Percentiles rank a stretch among this genome's conserved stretches.
These are phyloP conservation scores for Edolisoma coerulescens DNA, from an alignment of 2,113 vertebrate species.

Conservation along the genomic window DNA sequence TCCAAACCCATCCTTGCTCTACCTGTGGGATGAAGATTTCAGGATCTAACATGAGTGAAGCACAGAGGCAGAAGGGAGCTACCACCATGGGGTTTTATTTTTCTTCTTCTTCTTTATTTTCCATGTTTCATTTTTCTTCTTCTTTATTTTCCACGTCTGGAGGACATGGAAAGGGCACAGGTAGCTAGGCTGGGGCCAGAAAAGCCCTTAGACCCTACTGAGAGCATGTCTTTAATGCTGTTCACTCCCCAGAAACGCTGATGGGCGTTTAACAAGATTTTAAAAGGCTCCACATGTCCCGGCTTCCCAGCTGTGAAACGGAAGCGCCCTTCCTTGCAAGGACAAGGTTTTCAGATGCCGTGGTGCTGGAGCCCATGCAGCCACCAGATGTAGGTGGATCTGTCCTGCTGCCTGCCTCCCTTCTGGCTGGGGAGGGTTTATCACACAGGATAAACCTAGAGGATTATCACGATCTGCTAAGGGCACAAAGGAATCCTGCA, in stretches of 20 bases:
- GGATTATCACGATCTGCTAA: background rate
- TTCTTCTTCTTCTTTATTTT: too few relatives aligned
- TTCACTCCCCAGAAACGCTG: background rate
- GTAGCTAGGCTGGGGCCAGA: background rate
- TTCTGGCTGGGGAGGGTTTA: background rate
- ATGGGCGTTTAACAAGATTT: background rate
- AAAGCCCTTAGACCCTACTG: background rate
- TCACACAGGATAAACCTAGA: background rate
- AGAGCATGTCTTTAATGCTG: background rate
- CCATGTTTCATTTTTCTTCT: too few relatives aligned
- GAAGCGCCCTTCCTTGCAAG: slow-evolving; percentile 8
- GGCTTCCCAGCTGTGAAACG: background rate
- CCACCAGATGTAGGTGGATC: slow-evolving; percentile 14
- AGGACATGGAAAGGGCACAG: background rate
- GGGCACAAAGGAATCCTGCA: background rate
- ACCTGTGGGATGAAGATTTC: background rate
- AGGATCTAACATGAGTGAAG: background rate
- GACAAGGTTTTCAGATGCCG: slow-evolving; percentile 2
- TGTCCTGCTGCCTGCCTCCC: background rate
- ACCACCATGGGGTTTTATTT: rapidly evolving
- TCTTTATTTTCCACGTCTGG: too few relatives aligned
- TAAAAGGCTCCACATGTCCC: slow-evolving; percentile 40
- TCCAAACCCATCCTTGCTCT: background rate
- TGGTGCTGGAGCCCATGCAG: background rate
- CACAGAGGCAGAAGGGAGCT: background rate